Evolutionary conservation across 1,140 invertebrate genomes (phyloP), one percentile per base, ranked within the genome.

Genomic region (Temnothorax longispinosus): DNA sequence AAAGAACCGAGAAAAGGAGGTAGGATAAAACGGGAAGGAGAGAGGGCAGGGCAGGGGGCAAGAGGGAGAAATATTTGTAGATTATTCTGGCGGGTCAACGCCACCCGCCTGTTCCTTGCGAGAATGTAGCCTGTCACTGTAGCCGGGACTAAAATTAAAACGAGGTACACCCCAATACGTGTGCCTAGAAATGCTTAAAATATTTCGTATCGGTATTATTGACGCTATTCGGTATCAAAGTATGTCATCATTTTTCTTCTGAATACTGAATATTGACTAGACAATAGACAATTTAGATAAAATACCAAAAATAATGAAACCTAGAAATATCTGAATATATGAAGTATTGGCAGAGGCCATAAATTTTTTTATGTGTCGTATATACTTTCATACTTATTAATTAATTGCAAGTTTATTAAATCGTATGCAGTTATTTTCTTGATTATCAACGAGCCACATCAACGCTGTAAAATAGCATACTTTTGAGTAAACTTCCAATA

Each of bases 121-220:
- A 85, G 80, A 90, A 85, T 54, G 69, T 78, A 80, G 89, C 86
- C 77, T 90, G 93, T 91, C 89, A 88, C 69, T 27, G 27, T 27
- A 27, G 27, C 27, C 27, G 87, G 44, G 85, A 92, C 93, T 95
- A 95, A 95, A 95, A 94, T 94, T 95, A 95, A 94, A 94, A 94
- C 92, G 89, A 92, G 93, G 88, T 75, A 90, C 91, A 89, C 76
- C 89, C 89, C 54, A 54, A 60, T 32, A 64, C 80, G 50, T 74
- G 69, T 56, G 44, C 27, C 64, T 27, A 41, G 47, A 69, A 67
- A 71, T 44, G 21, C 64, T 69, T 13, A 7, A 4, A 7, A 69
- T 54, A 54, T 4, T 38, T 41, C 15, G 21, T 54, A 69, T 50
- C 27, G 0, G 27, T 27, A 27, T 27, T 69, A 52, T 54, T 27